A percentile compares a stretch with the other conserved stretches of the same genome.
These are phyloP conservation scores for Pollicipes pollicipes DNA, from an alignment of 1,140 invertebrate genomes.

Conservation along the genomic window DNA sequence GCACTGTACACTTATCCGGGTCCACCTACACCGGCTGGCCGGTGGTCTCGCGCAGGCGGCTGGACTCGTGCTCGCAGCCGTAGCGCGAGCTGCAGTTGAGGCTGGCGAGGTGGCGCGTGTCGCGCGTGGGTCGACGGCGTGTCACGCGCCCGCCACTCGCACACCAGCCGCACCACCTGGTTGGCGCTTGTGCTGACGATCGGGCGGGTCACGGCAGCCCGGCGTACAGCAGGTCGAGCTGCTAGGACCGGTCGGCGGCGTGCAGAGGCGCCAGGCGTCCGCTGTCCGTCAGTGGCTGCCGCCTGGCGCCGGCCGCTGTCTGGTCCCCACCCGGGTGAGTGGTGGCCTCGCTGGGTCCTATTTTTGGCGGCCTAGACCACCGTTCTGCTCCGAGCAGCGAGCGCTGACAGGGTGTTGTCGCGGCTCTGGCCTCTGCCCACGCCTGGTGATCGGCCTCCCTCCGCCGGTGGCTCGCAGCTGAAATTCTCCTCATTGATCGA, in stretches of 20 bases:
- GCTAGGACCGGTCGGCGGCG: slow-evolving; percentile 27
- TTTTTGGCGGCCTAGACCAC: too few relatives aligned
- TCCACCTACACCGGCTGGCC: slow-evolving; percentile 20
- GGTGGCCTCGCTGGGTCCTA: too few relatives aligned
- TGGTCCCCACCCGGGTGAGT: too few relatives aligned
- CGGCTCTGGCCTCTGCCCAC: too few relatives aligned
- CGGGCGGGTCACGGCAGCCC: slow-evolving; percentile 35
- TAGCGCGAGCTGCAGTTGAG: slow-evolving; percentile 21
- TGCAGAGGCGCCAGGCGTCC: slow-evolving; percentile 37
- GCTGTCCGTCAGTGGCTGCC: too few relatives aligned
- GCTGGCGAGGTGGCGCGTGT: slow-evolving; percentile 17
- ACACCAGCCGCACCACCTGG: slow-evolving; percentile 30
- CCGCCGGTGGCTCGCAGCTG: too few relatives aligned
- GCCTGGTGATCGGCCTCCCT: too few relatives aligned
- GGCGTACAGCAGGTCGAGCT: slow-evolving; percentile 39
- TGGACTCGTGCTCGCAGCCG: slow-evolving; percentile 22
- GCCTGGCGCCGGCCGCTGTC: too few relatives aligned
- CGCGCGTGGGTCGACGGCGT: too few relatives aligned
- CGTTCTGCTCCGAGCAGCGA: too few relatives aligned
- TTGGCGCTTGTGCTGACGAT: slow-evolving; percentile 34
- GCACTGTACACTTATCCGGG: slow-evolving; percentile 18
- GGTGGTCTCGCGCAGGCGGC: slow-evolving; percentile 19
- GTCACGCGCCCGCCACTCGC: slow-evolving; percentile 37
- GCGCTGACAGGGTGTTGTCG: too few relatives aligned
- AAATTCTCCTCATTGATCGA: too few relatives aligned